These are phyloP conservation scores for Tarsius wallacei DNA, from an alignment of 2,797 vertebrate genomes.

Conservation along the genomic window DNA sequence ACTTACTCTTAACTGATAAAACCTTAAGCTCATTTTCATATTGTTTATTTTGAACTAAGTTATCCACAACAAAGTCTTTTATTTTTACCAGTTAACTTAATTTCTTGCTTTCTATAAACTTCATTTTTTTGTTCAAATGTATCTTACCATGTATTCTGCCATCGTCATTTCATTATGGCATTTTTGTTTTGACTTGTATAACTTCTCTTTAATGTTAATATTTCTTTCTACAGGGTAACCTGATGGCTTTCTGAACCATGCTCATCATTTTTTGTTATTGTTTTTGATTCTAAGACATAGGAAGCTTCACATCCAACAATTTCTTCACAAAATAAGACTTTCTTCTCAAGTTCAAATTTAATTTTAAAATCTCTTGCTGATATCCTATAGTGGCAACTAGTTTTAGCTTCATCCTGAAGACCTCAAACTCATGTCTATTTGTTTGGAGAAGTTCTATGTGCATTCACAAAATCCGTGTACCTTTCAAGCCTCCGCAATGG, in stretches of 20 bases:
- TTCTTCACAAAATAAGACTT: constrained; percentile 95
- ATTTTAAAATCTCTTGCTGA: constrained; percentile 94
- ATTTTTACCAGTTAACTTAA: constrained; percentile 91
- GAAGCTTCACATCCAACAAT: constrained; percentile 93
- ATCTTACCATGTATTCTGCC: constrained; percentile 91
- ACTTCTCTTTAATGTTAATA: constrained; percentile 94
- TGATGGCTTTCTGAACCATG: constrained; percentile 95
- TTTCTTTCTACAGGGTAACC: constrained; percentile 91
- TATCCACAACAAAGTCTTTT: constrained; percentile 95
- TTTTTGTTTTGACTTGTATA: constrained; percentile 95
- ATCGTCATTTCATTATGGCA: constrained; percentile 95
- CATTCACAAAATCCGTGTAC: constrained; percentile 95
- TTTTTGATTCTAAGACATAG: constrained; percentile 93
- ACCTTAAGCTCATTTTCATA: constrained; percentile 96
- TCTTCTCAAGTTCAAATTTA: constrained; percentile 96
- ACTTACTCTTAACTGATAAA: constrained; percentile 94
- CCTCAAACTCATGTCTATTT: constrained; percentile 95
- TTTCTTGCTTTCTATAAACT: constrained; percentile 95
- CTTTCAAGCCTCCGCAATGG: constrained; percentile 94
- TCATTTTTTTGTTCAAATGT: constrained; percentile 91
- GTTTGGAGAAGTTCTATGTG: constrained; percentile 94
- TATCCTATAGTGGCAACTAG: constrained; percentile 90
- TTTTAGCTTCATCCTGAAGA: constrained; percentile 94
- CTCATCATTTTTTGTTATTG: constrained; percentile 93
- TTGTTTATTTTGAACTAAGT: constrained; percentile 94